Evolutionary conservation across 92 coral and sea anemone genomes (phyloP).

Genomic region (Palythoa grandis): DNA sequence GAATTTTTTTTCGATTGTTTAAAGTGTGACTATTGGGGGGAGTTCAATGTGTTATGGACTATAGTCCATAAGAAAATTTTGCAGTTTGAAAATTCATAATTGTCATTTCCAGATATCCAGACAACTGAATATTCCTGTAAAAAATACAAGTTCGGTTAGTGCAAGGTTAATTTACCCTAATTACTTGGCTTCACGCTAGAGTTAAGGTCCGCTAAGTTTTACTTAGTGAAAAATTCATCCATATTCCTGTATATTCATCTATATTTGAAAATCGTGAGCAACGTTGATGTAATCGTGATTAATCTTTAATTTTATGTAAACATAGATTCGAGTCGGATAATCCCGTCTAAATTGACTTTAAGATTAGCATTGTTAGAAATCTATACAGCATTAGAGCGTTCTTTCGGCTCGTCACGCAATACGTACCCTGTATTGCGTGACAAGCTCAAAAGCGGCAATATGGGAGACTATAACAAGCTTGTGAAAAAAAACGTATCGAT

Average conservation of each 20-base stretch:
- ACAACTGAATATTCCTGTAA: neutral
- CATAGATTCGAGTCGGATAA: too few relatives aligned
- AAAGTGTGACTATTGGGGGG: neutral
- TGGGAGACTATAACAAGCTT: neutral
- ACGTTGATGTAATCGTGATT: too few relatives aligned
- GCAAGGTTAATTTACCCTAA: neutral
- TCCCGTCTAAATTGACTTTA: too few relatives aligned
- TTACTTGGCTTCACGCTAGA: neutral
- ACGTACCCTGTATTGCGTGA: neutral
- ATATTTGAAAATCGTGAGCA: too few relatives aligned
- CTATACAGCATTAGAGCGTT: neutral
- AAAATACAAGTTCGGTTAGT: neutral
- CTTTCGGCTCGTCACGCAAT: neutral
- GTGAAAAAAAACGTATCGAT: neutral
- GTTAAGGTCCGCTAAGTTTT: too few relatives aligned
- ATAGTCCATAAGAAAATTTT: neutral
- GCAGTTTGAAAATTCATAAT: neutral
- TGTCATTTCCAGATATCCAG: neutral
- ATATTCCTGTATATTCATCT: too few relatives aligned
- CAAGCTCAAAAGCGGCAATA: neutral
- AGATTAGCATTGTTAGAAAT: too few relatives aligned
- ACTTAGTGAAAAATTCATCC: too few relatives aligned
- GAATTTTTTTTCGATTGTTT: neutral
- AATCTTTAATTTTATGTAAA: too few relatives aligned
- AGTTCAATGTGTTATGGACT: neutral